Evolutionary conservation across 2,113 vertebrate genomes (phyloP), one percentile per base, ranked within the genome.

Genomic region (Melanotaenia duboulayi): DNA sequence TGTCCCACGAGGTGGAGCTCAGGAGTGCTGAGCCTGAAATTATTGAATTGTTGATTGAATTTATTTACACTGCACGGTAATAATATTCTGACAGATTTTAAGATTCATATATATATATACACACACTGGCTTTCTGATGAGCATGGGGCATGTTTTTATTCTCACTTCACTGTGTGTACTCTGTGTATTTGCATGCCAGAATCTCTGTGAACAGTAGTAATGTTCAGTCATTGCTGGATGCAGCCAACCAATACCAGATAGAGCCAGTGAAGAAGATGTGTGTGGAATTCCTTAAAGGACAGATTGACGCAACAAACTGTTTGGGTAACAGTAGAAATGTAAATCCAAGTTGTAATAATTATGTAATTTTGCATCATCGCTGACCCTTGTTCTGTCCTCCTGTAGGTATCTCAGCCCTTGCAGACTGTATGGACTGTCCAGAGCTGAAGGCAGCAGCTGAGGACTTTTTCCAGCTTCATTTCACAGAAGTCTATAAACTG

Each of bases 241-340:
- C 97, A 76, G 97, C 97, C 89, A 98, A 99, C 92, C 97, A 99
- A 65, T 99, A 99, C 82, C 97, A 99, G 78, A 98, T 99, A 83
- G 97, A 99, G 77, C 97, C 97, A n/a, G 97, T 99, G 78, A 99
- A 99, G 93, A 98, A 96, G 92, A 97, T 99, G 97, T 99, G 97
- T 80, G 96, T 98, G 83, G 97, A 99, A 73, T 98, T 98, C 80
- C 94, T 99, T 46, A 99, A 98, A 92, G 97, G 97, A 80, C 97
- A 99, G 93, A 95, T 99, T 68, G 97, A 99, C 91, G 96, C 97
- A 76, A 97, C 97, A 70, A 99, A 99, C 87, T 99, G 97, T 80
- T 93, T 99, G 50, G 97, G 97, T 99, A 94, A 90, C 65, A 65
- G n/a, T 16, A 62, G 1, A 71, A 67, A 48, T 42, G 2, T 23